These are phyloP conservation scores for Apamea epomidion DNA, from an alignment of 2,888 invertebrate genomes.

Conservation along the genomic window DNA sequence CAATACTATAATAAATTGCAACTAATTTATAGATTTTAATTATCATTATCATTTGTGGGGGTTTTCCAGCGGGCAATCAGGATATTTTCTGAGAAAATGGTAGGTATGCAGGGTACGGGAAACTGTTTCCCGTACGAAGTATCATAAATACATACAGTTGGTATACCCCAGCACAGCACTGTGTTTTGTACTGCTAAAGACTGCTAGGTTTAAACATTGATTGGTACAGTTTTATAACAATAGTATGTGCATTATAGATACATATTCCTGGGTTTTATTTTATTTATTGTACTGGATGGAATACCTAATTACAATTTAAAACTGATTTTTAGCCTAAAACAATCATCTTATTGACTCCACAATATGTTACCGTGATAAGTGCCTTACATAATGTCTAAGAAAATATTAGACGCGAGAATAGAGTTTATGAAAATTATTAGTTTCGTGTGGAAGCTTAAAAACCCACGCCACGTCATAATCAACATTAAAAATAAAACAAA, in stretches of 20 bases:
- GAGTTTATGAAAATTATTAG: neutral
- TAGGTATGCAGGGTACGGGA: neutral
- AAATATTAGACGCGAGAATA: neutral
- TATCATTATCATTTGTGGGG: neutral
- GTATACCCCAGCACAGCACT: slow-evolving; percentile 15
- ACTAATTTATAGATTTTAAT: slow-evolving; percentile 9
- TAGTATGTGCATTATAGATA: neutral
- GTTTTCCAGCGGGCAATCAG: slow-evolving; percentile 1
- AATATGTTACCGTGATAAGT: neutral
- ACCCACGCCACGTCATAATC: no score
- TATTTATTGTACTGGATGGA: neutral
- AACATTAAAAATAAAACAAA: no score
- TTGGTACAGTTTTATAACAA: neutral
- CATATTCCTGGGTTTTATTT: neutral
- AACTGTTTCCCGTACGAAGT: neutral
- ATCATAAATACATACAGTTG: neutral
- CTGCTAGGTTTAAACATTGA: slow-evolving; percentile 6
- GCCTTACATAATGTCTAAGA: neutral
- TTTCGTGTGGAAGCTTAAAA: neutral
- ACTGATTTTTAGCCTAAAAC: neutral
- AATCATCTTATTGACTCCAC: neutral
- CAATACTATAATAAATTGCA: neutral
- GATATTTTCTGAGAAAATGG: slow-evolving; percentile 5
- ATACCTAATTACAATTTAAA: neutral
- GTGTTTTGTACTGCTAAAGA: neutral